These are phyloP conservation scores for Pterostichus madidus DNA, from an alignment of 2,888 invertebrate species.

Conservation along the genomic window DNA sequence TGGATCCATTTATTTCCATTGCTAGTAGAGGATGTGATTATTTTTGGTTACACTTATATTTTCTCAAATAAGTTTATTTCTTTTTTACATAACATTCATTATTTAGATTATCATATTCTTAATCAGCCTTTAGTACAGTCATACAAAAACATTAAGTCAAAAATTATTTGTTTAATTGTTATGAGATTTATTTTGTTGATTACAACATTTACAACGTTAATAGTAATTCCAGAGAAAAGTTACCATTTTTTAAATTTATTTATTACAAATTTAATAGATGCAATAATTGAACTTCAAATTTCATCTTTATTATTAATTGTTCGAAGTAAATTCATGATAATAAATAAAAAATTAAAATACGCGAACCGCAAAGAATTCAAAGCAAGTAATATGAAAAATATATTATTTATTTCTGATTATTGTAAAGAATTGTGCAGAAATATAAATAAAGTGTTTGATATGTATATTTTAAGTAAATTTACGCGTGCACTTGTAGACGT, in stretches of 20 bases:
- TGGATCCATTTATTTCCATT: background rate
- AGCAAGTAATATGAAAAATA: background rate
- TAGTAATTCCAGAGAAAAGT: background rate
- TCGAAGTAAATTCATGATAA: background rate
- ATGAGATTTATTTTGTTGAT: background rate
- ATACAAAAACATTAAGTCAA: background rate
- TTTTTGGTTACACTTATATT: background rate
- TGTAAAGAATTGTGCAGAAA: background rate
- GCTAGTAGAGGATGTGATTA: background rate
- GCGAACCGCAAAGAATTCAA: background rate
- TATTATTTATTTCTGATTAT: background rate
- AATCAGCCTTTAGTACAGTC: background rate
- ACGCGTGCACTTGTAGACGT: background rate
- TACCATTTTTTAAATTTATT: constrained; percentile 1
- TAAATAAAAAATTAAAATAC: constrained; percentile 16
- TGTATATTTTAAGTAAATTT: constrained; percentile 11
- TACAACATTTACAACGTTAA: background rate
- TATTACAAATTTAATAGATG: background rate
- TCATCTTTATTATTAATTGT: background rate
- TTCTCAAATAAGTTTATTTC: background rate
- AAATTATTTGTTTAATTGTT: background rate
- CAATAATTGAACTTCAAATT: background rate
- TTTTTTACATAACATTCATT: constrained; percentile 13
- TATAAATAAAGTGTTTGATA: background rate
- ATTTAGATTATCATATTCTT: background rate